Evolutionary conservation across 2,113 vertebrate genomes (phyloP).

Genomic region (Phylloscopus trochilus): DNA sequence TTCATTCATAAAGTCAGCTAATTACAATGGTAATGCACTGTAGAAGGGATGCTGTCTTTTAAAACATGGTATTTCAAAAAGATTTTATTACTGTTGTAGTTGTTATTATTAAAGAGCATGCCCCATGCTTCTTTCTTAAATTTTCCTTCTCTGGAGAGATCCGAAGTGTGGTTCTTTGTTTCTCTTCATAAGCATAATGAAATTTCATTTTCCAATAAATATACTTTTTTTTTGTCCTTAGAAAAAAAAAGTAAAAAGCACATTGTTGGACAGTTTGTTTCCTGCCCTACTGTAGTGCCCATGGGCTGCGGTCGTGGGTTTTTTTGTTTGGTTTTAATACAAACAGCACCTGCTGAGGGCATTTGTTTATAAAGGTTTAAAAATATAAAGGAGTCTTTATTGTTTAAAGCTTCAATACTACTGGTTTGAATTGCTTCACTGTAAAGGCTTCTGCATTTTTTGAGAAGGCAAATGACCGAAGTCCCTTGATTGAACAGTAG

Average conservation of each 20-base stretch:
- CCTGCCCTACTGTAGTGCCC: constrained; percentile 66
- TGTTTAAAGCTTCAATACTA: constrained; percentile 59
- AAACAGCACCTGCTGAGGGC: constrained; percentile 34
- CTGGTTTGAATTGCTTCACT: constrained; percentile 48
- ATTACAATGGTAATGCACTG: background rate
- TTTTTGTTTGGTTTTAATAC: constrained; percentile 12
- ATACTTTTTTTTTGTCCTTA: background rate
- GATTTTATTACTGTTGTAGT: background rate
- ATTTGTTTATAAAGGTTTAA: constrained; percentile 44
- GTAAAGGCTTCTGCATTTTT: constrained; percentile 51
- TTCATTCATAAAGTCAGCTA: background rate
- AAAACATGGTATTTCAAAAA: background rate
- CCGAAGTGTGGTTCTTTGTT: background rate
- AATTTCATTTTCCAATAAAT: constrained; percentile 78
- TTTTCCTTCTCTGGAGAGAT: background rate
- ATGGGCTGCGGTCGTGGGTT: background rate
- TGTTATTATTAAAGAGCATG: background rate
- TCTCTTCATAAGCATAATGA: constrained; percentile 11
- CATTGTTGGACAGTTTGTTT: constrained; percentile 36
- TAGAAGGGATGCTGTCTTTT: constrained; percentile 23
- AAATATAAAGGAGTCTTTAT: constrained; percentile 63
- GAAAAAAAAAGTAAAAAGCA: constrained; percentile 18
- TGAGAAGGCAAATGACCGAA: constrained; percentile 57
- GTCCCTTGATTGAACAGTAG: constrained; percentile 49
- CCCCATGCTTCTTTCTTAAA: background rate